Base-by-base conservation (phyloP, 2,113 vertebrate species). In the Podarcis muralis region DNA sequence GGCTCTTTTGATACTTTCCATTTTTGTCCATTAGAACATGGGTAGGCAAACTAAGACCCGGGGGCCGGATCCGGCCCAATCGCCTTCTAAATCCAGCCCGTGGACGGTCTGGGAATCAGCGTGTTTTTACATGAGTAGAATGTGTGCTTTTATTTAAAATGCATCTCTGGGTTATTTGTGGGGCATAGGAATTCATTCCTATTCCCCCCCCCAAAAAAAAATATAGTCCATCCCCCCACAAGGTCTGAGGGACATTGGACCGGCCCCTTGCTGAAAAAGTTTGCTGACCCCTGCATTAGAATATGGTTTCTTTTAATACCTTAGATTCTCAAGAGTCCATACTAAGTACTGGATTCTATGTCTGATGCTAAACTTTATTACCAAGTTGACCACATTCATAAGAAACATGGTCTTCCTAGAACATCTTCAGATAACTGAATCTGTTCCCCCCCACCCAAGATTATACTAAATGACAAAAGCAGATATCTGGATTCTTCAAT, bases 371-470 rank as follows among this genome's bases (percentile, higher is more conserved):
- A 1, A 30, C 69, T 48, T 84, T 71, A 15, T 40, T 15, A 75
- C 16, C 22, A 35, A 25, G 59, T 74, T 74, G 30, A n/a, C 18
- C 18, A 84, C 25, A 27, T 35, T 68, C 25, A 43, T 59, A 72
- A 78, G 27, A 78, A 53, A 71, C n/a, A 30, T 20, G 18, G 53
- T 53, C 53, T 78, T 89, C 16, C 59, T 74, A 68, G 30, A 76
- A 18, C 11, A 84, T 65, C 80, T 84, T 91, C 65, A 4, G 13
- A 62, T 30, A n/a, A 77, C 69, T 37, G 62, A 48, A 72, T 93
- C 1, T 37, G 62, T 83, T 3, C 23, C 82, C 57, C 83, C 12
- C 1, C 84, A 8, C 62, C 83, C 32, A 62, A 90, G 35, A 72
- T 32, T 6, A 40, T 18, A 32, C 53, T 6, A 72, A 2, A 53